Evolutionary conservation across 1,140 invertebrate species (phyloP), one percentile per base, ranked within the genome.

Genomic region (Metopolophium dirhodum): DNA sequence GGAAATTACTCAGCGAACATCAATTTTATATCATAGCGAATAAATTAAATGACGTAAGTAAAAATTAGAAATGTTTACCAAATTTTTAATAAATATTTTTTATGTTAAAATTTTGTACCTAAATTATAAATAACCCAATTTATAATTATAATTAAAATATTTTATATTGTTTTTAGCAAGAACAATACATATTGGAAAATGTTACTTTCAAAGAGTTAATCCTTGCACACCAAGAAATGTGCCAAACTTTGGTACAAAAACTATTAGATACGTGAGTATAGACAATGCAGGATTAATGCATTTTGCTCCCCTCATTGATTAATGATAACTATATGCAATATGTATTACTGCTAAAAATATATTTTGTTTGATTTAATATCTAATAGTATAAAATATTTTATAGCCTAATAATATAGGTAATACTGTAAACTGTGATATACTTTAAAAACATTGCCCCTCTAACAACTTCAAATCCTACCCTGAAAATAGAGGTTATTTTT

Each of bases 1-100:
- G 98, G 98, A 98, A 98, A 95, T 97, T 99, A 82, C 95, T 99
- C 0, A 98, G 97, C 94, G 98, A 99, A 95, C 98, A 99, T 95
- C 97, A 99, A 95, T 97, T 99, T 95, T 97, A 99, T 95, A 96
- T 97, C 51, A 96, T 99, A 88, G 97, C 95, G 23, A 94, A 95
- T 20, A 94, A 95, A 47, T 94, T 98, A 20, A 96, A 96, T 77
- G 96, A 96, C 95, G 96, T 96, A 91, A 57, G 30, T 93, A 54
- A 18, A 82, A 49, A 93, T 41, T 30, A 37, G 14, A 41, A 92
- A 57, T 26, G 11, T 93, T 68, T 2, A 23, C 61, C 41, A 2
- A 35, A 26, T 61, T 61, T 89, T 54, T 37, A 54, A 23, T 7
- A 23, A 54, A 37, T 89, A 23, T 35, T 87, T n/a, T n/a, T 51